Percentiles rank a stretch among this genome's conserved stretches.
Conservation (phyloP, 2,888 invertebrate species). For the Azorinus chamasolen region DNA sequence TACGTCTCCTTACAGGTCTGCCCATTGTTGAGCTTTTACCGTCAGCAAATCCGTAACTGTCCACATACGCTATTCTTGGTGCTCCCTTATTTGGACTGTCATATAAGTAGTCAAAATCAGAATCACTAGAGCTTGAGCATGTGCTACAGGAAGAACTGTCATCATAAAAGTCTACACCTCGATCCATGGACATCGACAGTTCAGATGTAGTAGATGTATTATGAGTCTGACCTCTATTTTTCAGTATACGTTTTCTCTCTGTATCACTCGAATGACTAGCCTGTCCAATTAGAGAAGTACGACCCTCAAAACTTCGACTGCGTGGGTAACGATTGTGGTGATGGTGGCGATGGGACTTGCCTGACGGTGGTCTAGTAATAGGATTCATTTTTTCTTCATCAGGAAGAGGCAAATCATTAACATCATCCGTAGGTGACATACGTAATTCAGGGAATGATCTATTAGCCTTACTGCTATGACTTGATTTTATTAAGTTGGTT, state of each 20-base stretch:
- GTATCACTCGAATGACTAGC: constrained; percentile 47
- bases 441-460: constrained; percentile 76
- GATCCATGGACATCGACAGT: constrained; percentile 58
- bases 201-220: constrained; percentile 52
- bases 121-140: constrained; percentile 93
- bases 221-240: constrained; percentile 44
- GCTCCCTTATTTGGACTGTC: constrained; percentile 92
- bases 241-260: constrained; percentile 59
- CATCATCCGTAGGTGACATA: constrained; percentile 52
- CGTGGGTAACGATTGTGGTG: constrained; percentile 73
- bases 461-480: constrained; percentile 51
- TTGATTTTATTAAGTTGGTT: constrained; percentile 22
- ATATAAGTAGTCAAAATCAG: constrained; percentile 92
- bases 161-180: constrained; percentile 67
- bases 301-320: constrained; percentile 81
- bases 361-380: constrained; percentile 80
- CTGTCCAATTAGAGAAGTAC: constrained; percentile 64
- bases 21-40: constrained; percentile 63
- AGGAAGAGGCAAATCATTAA: constrained; percentile 68
- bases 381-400: constrained; percentile 83
- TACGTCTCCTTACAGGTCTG: constrained; percentile 54
- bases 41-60: constrained; percentile 89
- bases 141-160: constrained; percentile 93
- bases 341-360: constrained; percentile 45
- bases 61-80: constrained; percentile 96